phyloP scores from a whole-genome alignment of 2,113 vertebrate species.

The Artemisiospiza belli region DNA sequence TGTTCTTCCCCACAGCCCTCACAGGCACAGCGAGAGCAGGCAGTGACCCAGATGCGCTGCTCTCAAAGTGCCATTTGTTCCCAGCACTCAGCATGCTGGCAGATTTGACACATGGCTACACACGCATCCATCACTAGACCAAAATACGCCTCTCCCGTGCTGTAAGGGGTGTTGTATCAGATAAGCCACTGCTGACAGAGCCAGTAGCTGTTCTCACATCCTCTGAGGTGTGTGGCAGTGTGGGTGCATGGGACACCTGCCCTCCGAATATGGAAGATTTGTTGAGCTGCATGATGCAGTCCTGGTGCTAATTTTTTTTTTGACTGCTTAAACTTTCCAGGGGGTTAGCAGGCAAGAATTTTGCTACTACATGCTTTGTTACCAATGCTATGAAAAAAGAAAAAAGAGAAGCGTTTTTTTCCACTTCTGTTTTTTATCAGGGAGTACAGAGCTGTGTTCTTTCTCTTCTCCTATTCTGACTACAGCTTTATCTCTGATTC shows the following conservation, averaged over 20 bases:
- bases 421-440: not conserved
- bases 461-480: not conserved
- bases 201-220: not conserved
- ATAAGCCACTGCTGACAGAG: not conserved
- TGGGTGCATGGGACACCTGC: not conserved
- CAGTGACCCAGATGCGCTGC: slow-evolving; percentile 47
- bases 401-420: not conserved
- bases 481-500: not conserved
- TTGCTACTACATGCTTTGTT: not conserved
- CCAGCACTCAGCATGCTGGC: not conserved
- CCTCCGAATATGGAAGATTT: not conserved
- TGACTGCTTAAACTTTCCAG: not conserved
- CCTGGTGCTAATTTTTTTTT: not conserved
- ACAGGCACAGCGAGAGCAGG: not conserved
- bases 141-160: not conserved
- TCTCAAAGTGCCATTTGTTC: slow-evolving; percentile 41
- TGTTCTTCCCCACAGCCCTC: not conserved
- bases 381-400: not conserved
- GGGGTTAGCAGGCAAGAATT: not conserved
- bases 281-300: not conserved
- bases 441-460: not conserved
- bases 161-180: not conserved
- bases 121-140: not conserved
- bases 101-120: slow-evolving; percentile 34
- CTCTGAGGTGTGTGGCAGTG: not conserved